Evolutionary conservation across 2,113 vertebrate species (phyloP).

Genomic region (Zeus faber): DNA sequence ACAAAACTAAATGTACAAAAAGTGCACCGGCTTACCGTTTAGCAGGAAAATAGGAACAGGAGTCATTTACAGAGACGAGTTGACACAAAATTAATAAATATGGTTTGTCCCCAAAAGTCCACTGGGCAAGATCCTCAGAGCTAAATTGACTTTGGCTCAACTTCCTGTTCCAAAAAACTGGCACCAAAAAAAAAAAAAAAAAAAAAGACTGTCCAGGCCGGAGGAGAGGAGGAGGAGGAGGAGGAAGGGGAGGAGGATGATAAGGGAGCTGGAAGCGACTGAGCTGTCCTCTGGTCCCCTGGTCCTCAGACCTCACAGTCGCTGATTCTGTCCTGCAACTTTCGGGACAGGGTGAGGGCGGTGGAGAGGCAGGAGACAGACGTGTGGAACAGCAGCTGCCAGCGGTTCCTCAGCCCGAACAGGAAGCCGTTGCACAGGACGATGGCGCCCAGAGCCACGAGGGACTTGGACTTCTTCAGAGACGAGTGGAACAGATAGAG

Average conservation of each 20-base stretch:
- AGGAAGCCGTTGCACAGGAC: constrained; percentile 86
- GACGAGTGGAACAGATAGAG: constrained; percentile 90
- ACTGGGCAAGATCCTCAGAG: not conserved
- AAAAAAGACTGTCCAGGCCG: too few species aligned
- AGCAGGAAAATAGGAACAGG: constrained; percentile 8
- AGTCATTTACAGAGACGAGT: not conserved
- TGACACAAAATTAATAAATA: not conserved
- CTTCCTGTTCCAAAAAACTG: constrained; percentile 12
- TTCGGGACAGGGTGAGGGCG: constrained; percentile 81
- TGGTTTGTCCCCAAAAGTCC: constrained; percentile 17
- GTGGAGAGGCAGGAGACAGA: constrained; percentile 84
- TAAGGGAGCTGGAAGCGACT: not conserved
- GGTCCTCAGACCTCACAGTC: constrained; percentile 83
- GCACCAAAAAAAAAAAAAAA: too few species aligned
- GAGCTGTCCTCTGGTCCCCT: not conserved
- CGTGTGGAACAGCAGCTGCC: constrained; percentile 91
- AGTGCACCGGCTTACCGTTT: constrained; percentile 28
- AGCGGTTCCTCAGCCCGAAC: constrained; percentile 82
- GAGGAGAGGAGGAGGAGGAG: constrained; percentile 1
- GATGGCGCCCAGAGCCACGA: constrained; percentile 72
- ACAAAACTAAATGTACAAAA: constrained; percentile 25
- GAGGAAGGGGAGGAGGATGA: not conserved
- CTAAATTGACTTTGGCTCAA: not conserved
- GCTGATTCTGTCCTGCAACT: constrained; percentile 77
- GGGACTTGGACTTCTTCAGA: constrained; percentile 78